Percentiles rank a stretch among this genome's conserved stretches.
phyloP scores from a whole-genome alignment of 2,797 vertebrate species.

The Otolemur crassicaudatus region DNA sequence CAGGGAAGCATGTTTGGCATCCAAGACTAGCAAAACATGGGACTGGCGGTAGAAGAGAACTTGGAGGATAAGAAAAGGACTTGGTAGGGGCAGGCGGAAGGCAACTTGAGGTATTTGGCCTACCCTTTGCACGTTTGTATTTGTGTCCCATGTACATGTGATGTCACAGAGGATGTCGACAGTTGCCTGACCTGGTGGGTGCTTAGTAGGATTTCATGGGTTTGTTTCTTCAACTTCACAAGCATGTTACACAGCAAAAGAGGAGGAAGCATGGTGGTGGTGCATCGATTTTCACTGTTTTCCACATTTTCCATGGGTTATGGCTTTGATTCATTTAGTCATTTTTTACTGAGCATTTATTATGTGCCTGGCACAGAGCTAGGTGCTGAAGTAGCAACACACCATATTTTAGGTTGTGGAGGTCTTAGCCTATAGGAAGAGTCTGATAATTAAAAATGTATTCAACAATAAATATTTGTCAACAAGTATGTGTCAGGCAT shows the following conservation, averaged over 20 bases:
- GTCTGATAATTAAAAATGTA: background rate
- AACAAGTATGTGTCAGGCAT: background rate
- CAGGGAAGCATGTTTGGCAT: background rate
- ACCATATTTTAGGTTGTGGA: background rate
- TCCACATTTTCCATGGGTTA: background rate
- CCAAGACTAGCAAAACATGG: background rate
- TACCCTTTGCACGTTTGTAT: background rate
- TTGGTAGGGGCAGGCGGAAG: no score
- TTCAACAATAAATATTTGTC: conserved; percentile 1
- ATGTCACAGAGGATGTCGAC: conserved; percentile 10
- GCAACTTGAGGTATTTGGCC: background rate
- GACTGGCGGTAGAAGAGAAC: background rate
- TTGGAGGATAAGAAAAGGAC: background rate
- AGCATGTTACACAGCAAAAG: background rate
- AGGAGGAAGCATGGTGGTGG: background rate
- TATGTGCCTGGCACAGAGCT: background rate
- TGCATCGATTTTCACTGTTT: background rate
- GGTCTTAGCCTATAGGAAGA: background rate
- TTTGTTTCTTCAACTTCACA: conserved; percentile 25
- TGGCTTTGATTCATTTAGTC: background rate
- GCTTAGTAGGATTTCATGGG: background rate
- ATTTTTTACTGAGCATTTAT: conserved; percentile 54
- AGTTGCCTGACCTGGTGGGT: background rate
- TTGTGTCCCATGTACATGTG: background rate
- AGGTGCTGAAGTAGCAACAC: conserved; percentile 5